phyloP scores from a whole-genome alignment of 2,888 invertebrate genomes.

The Phasia obesa region DNA sequence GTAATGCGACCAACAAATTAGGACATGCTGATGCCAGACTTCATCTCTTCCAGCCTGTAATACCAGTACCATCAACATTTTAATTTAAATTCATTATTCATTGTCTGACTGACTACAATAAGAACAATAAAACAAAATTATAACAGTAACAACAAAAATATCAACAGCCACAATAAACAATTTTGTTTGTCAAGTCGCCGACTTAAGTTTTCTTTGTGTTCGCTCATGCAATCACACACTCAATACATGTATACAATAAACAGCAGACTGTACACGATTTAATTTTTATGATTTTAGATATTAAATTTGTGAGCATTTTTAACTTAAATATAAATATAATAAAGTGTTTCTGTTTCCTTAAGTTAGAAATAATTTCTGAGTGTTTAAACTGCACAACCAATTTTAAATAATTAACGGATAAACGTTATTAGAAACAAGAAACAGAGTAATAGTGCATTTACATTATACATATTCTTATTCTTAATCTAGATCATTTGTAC shows the following conservation, averaged over 20 bases:
- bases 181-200: constrained; percentile 55
- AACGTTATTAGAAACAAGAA: no score
- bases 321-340: no score
- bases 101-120: constrained; percentile 63
- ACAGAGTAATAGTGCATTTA: no score
- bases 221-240: background rate
- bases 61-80: constrained; percentile 77
- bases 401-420: no score
- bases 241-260: background rate
- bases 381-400: no score
- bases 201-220: constrained; percentile 57
- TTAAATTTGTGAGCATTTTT: no score
- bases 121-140: constrained; percentile 43
- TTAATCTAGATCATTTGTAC: no score
- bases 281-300: background rate
- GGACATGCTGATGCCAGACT: constrained; percentile 80
- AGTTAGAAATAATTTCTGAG: no score
- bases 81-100: constrained; percentile 65
- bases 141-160: constrained; percentile 43
- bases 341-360: no score
- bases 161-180: constrained; percentile 16
- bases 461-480: no score
- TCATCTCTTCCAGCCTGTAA: constrained; percentile 79
- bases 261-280: constrained; percentile 23
- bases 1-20: constrained; percentile 82